phyloP scores from a whole-genome alignment of 2,797 vertebrate species.

The Rhinoraja longicauda region DNA sequence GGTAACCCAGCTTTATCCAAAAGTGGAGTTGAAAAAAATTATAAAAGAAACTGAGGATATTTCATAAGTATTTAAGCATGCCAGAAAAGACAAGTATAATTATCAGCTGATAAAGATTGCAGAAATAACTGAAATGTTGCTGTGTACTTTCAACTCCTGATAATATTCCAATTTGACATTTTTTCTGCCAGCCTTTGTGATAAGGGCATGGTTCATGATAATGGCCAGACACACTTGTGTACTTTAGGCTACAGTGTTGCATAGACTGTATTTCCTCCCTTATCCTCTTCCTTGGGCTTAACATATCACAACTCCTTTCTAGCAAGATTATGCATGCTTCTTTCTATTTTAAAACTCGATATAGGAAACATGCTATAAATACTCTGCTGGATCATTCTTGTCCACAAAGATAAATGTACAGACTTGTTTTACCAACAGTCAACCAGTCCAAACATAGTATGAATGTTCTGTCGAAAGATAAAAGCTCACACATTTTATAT shows the following conservation, averaged over 20 bases:
- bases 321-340: not conserved
- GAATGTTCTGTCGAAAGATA: not conserved
- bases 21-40: not conserved
- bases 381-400: not conserved
- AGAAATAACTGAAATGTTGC: not conserved
- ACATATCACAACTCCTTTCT: not conserved
- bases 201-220: not conserved
- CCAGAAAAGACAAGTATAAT: not conserved
- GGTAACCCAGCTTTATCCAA: not conserved
- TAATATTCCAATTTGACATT: not conserved
- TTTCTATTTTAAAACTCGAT: no score
- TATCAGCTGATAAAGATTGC: not conserved
- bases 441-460: not conserved
- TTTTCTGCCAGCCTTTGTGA: not conserved
- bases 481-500: not conserved
- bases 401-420: not conserved
- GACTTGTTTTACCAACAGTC: not conserved
- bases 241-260: not conserved
- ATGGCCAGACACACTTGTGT: not conserved
- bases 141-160: not conserved
- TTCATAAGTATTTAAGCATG: not conserved
- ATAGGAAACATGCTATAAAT: not conserved
- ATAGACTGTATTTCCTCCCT: not conserved
- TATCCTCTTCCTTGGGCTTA: no score
- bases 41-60: not conserved